Conservation (phyloP, 2,113 vertebrate genomes). For the Mastomys coucha region DNA sequence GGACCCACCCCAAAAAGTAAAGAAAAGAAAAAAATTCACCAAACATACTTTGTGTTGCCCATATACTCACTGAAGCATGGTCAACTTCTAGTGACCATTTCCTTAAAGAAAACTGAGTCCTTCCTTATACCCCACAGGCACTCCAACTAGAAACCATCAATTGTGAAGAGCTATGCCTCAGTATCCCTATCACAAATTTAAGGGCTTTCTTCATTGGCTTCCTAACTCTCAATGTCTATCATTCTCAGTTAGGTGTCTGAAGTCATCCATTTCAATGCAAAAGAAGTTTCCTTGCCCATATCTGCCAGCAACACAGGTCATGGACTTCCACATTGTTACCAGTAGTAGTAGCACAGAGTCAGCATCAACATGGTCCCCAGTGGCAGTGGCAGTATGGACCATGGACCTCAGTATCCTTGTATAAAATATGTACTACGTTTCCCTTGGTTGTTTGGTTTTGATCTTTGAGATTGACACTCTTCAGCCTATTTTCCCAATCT, state of each 20-base stretch:
- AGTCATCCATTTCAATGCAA: background rate
- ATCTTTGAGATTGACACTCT: background rate
- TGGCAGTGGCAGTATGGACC: background rate
- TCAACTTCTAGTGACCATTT: background rate
- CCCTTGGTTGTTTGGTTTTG: background rate
- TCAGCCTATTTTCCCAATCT: background rate
- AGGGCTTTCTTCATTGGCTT: background rate
- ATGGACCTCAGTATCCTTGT: background rate
- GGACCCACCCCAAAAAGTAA: background rate
- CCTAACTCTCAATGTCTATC: background rate
- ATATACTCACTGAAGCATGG: background rate
- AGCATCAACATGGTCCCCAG: background rate
- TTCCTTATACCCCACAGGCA: background rate
- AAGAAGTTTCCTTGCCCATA: background rate
- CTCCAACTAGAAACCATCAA: background rate
- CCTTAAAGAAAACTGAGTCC: background rate
- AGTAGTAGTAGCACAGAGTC: rapidly evolving
- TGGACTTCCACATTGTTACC: background rate
- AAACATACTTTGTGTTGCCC: background rate
- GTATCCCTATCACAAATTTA: background rate
- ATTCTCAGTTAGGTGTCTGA: background rate
- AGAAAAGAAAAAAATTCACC: background rate
- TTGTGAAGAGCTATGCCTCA: background rate
- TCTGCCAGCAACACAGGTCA: background rate
- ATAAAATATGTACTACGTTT: background rate